phyloP scores from a whole-genome alignment of 2,888 invertebrate species.

The Philaethria dido region DNA sequence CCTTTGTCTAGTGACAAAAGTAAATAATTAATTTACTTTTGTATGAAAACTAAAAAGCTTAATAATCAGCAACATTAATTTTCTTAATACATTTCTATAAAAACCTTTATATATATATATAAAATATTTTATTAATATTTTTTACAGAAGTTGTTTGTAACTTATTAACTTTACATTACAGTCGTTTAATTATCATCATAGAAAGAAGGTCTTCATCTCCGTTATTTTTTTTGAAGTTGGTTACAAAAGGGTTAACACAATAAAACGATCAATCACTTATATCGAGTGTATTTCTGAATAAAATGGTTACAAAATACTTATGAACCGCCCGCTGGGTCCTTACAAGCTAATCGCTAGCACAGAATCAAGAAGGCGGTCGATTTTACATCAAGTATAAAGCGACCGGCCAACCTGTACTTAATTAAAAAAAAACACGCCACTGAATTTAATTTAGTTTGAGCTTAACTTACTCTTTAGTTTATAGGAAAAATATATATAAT shows the following conservation, averaged over 20 bases:
- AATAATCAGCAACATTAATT: no score
- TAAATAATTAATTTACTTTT: no score
- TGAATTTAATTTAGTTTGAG: conserved; percentile 75
- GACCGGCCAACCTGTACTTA: conserved; percentile 65
- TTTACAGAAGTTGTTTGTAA: no score
- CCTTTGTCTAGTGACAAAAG: no score
- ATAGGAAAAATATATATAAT: conserved; percentile 78
- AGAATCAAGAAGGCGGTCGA: conserved; percentile 64
- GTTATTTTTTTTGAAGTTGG: no score
- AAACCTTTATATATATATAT: no score
- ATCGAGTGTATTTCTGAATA: conserved; percentile 83
- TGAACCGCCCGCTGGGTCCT: conserved; percentile 61
- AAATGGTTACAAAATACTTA: conserved; percentile 82
- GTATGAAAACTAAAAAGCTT: no score
- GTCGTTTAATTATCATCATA: no score
- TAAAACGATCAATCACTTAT: conserved; percentile 78
- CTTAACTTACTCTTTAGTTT: conserved; percentile 80
- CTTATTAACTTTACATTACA: no score
- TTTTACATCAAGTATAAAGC: conserved; percentile 78
- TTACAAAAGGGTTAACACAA: conserved; percentile 46
- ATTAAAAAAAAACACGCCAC: conserved; percentile 57
- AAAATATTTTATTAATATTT: no score
- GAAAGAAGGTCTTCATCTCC: no score
- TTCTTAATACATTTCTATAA: no score
- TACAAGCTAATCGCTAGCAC: conserved; percentile 63